Conservation (phyloP, 92 coral and sea anemone species). For the Umimayanthus chanpuru region DNA sequence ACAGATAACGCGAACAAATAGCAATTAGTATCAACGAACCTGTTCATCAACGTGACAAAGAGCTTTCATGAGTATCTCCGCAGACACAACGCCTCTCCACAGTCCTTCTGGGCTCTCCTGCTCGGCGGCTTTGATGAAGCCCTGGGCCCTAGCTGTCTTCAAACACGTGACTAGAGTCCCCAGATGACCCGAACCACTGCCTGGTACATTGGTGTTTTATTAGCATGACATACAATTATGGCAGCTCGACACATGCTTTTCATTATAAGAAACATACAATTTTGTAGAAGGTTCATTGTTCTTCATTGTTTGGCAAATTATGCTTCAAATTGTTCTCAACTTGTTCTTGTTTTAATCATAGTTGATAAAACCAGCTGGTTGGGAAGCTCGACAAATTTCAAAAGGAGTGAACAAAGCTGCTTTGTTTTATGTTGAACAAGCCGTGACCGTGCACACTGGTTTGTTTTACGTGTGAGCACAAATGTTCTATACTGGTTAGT, state of each 20-base stretch:
- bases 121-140: constrained; percentile 60
- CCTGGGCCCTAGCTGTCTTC: constrained; percentile 88
- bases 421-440: too few relatives aligned
- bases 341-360: too few relatives aligned
- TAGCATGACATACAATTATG: not conserved
- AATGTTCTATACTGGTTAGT: too few relatives aligned
- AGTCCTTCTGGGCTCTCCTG: constrained; percentile 20
- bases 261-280: not conserved
- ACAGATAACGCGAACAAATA: not conserved
- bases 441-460: too few relatives aligned
- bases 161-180: constrained; percentile 81
- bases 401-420: too few relatives aligned
- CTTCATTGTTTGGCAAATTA: too few relatives aligned
- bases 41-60: constrained; percentile 86
- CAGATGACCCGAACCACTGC: constrained; percentile 9
- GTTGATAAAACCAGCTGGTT: too few relatives aligned
- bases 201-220: not conserved
- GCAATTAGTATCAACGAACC: constrained; percentile 44
- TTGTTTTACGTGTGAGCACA: too few relatives aligned
- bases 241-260: not conserved
- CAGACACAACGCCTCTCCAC: constrained; percentile 89
- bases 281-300: too few relatives aligned
- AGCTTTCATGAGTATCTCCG: constrained; percentile 67
- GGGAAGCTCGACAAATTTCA: too few relatives aligned
- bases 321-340: too few relatives aligned